Evolutionary conservation across 2,113 vertebrate species (phyloP).

Genomic region (Alethe castanea): DNA sequence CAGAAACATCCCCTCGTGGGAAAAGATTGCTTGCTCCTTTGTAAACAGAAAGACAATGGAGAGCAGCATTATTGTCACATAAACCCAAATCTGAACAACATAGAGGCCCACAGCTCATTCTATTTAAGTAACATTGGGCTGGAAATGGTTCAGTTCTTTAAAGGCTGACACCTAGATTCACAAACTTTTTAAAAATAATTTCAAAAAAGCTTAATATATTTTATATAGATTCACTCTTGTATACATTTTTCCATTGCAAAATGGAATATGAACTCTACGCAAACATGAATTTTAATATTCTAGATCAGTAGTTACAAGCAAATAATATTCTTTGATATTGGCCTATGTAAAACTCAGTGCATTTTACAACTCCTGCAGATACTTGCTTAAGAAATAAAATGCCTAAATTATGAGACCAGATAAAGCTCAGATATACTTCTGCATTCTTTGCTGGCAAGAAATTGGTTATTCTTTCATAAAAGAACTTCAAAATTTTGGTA

Average conservation of each 20-base stretch:
- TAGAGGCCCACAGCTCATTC: neutral
- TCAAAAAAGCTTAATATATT: neutral
- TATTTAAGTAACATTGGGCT: neutral
- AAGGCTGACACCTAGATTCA: neutral
- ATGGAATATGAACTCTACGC: neutral
- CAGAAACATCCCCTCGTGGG: neutral
- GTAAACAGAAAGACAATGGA: neutral
- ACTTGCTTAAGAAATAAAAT: neutral
- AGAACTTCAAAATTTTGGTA: neutral
- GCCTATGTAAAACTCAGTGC: neutral
- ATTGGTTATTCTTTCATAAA: neutral
- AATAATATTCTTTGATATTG: neutral
- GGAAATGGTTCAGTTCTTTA: neutral
- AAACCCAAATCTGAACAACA: neutral
- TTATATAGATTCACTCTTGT: neutral
- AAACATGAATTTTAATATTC: neutral
- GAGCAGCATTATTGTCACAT: neutral
- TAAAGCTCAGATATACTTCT: neutral
- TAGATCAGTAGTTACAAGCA: neutral
- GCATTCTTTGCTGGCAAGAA: neutral
- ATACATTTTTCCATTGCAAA: neutral
- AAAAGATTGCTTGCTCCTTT: neutral
- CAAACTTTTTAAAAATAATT: neutral
- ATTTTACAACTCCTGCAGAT: neutral
- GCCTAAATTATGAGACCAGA: neutral